phyloP scores from a whole-genome alignment of 2,797 vertebrate species.

The Siniperca undulata region DNA sequence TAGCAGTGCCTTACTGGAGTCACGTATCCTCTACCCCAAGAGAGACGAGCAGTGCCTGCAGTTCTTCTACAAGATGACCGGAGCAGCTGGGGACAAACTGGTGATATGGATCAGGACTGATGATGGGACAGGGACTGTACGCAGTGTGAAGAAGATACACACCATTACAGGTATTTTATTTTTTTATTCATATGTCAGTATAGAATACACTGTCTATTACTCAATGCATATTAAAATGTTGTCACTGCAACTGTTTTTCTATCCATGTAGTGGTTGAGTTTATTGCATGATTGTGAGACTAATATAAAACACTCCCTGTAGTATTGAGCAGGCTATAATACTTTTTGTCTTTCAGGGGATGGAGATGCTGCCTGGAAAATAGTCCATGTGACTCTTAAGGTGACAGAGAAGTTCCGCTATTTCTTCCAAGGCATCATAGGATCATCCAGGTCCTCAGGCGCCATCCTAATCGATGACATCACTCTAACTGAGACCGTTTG shows the following conservation, averaged over 20 bases:
- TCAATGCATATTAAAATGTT: slow-evolving; percentile 6
- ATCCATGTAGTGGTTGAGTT: background rate
- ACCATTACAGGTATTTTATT: slow-evolving; percentile 87
- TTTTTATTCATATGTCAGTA: background rate
- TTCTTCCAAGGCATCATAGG: slow-evolving; percentile 91
- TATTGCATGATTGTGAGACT: background rate
- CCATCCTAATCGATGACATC: slow-evolving; percentile 91
- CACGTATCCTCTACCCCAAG: slow-evolving; percentile 91
- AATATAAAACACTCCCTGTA: background rate
- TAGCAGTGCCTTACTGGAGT: slow-evolving; percentile 88
- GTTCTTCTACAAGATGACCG: slow-evolving; percentile 92
- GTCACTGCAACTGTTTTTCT: background rate
- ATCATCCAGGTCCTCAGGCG: slow-evolving; percentile 74
- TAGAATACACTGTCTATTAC: too few relatives aligned
- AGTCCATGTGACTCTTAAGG: slow-evolving; percentile 86
- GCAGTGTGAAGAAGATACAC: slow-evolving; percentile 85
- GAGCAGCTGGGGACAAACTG: slow-evolving; percentile 85
- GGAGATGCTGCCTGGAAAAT: slow-evolving; percentile 88
- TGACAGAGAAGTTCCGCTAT: slow-evolving; percentile 91
- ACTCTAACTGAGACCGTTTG: slow-evolving; percentile 89
- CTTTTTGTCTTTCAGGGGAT: slow-evolving; percentile 77
- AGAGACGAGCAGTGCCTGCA: slow-evolving; percentile 91
- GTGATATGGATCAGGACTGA: slow-evolving; percentile 89
- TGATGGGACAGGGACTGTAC: slow-evolving; percentile 86
- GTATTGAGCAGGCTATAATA: background rate